Conservation (phyloP, 2,797 vertebrate genomes). For the Lithobates sylvaticus region DNA sequence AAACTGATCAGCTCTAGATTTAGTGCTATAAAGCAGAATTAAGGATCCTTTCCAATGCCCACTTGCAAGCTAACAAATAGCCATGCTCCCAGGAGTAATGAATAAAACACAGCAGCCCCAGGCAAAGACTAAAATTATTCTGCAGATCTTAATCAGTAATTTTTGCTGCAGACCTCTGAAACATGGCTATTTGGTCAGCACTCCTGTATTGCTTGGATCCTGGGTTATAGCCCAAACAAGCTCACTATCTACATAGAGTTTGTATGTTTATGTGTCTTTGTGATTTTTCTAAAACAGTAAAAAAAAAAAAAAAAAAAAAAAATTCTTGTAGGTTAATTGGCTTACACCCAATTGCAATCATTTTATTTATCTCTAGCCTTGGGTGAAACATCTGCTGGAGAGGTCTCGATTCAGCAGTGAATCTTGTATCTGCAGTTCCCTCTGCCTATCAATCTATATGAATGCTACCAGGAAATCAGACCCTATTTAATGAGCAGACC, state of each 20-base stretch:
- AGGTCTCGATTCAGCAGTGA: background rate
- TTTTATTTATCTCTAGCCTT: constrained; percentile 2
- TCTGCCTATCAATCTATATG: background rate
- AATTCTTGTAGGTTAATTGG: background rate
- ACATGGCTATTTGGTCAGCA: background rate
- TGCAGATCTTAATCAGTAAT: constrained; percentile 35
- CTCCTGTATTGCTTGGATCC: too few species aligned
- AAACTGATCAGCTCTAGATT: background rate
- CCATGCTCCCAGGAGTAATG: constrained; percentile 45
- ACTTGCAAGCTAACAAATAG: constrained; percentile 28
- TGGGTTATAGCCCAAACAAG: background rate
- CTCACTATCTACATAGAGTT: background rate
- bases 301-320: background rate
- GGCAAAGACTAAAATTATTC: constrained; percentile 41
- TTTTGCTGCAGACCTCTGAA: constrained; percentile 33
- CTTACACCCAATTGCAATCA: background rate
- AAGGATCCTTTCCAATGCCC: background rate
- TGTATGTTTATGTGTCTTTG: too few species aligned
- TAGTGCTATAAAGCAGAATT: constrained; percentile 11
- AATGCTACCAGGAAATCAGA: background rate
- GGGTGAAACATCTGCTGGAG: background rate
- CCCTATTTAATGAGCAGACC: constrained; percentile 20
- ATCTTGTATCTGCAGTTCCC: background rate
- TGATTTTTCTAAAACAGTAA: background rate
- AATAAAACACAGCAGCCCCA: constrained; percentile 19